Evolutionary conservation across 2,113 vertebrate genomes (phyloP), one percentile per base, ranked within the genome.

Genomic region (Typhlomys cinereus): DNA sequence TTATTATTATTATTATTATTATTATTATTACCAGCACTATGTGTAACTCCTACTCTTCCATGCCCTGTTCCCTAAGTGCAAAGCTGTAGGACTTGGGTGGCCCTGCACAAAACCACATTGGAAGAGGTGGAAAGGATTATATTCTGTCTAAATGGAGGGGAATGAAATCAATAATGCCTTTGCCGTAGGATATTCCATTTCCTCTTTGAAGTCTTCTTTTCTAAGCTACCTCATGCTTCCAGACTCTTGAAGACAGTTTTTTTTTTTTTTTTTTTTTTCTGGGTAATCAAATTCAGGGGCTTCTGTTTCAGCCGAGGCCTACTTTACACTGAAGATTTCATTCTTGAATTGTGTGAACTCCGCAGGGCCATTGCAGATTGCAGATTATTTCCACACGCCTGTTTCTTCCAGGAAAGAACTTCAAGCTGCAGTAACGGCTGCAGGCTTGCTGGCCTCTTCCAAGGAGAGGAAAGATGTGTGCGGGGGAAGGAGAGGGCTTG

Each of bases 361-460:
- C 36, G 20, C 12, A 59, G 18, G 29, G 31, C 46, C 64, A 90
- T 81, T 71, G 54, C 31, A 57, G 52, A 83, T 90, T 64, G 62
- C 59, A 54, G 31, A 46, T 64, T 75, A 92, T 89, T 90, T 88
- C 90, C 70, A 27, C 36, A 11, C 31, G 83, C 86, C 59, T 74
- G 13, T 93, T 66, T 92, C 52, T 90, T 92, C 34, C n/a, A n/a
- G n/a, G n/a, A n/a, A n/a, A n/a, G n/a, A n/a, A 0, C 74, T 71
- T 88, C 87, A 92, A 85, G 57, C 29, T 70, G 41, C 39, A 64
- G 25, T 39, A 74, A 90, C 70, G 90, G 66, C 85, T 93, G 48
- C 46, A 88, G 69, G 85, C 79, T 85, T 92, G 44, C 85, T 75
- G 73, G 86, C 82, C 67, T 89, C 74, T 85, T 74, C 86, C 31